Evolutionary conservation across 2,888 invertebrate species (phyloP), one percentile per base, ranked within the genome.

Genomic region (Deilephila porcellus): DNA sequence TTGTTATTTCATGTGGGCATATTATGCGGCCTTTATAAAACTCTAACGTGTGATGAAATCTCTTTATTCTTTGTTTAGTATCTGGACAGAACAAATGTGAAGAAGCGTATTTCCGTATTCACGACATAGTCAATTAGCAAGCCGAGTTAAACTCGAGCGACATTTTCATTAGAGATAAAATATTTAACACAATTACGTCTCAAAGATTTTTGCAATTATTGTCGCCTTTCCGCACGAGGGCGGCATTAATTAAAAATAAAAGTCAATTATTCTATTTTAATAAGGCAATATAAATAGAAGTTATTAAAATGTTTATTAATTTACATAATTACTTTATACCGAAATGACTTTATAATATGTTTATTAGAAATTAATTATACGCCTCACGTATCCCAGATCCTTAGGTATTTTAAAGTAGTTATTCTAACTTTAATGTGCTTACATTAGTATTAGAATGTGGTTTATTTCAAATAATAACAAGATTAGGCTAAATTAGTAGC

Each of bases 141-240:
- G 56, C n/a, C 14, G 29, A 29, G 17, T 4, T 62, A 14, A 62
- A 29, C 29, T 25, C 62, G 5, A 17, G 62, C 62, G 17, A 17
- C 62, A 62, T 62, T 62, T 62, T 62, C 62, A 17, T 62, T 62
- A 62, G 29, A 29, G 25, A 62, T 62, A 29, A 62, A 62, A 62
- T 62, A 62, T 62, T 60, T 62, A 62, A 62, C 62, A 14, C 62
- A 25, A 62, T 62, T 62, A 62, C 62, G 3, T 25, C 29, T 60
- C 29, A 17, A 29, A 8, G 29, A 62, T 62, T 5, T 62, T 29
- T 62, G 4, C 14, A 17, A 45, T 14, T 45, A 45, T 45, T 11
- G 11, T 45, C 45, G 45, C 45, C 11, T 45, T 45, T 45, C 45
- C 45, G 45, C 45, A 45, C 14, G 45, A 45, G 14, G 14, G 45